Evolutionary conservation across 2,797 vertebrate genomes (phyloP).

Genomic region (Hapalemur alaotrensis): DNA sequence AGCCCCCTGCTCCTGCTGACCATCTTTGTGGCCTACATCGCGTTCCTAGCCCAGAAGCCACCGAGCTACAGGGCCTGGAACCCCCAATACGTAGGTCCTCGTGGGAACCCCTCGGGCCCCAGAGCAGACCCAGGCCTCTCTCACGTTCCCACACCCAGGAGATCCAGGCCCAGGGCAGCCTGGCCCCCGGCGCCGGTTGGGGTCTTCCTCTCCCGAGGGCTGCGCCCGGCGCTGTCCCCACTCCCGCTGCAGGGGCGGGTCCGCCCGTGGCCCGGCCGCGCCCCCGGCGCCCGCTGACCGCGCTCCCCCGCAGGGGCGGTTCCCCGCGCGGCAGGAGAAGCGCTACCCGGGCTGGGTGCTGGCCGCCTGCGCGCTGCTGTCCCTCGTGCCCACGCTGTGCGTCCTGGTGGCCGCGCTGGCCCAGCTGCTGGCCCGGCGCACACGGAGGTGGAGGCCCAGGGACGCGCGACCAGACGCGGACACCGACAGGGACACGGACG

Average conservation of each 20-base stretch:
- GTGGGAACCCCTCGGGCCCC: neutral
- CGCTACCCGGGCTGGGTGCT: constrained; percentile 90
- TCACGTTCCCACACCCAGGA: too few species aligned
- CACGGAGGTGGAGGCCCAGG: neutral
- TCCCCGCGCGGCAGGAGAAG: constrained; percentile 86
- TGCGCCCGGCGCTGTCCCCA: neutral
- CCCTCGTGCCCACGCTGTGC: constrained; percentile 82
- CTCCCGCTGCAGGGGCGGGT: fast-evolving
- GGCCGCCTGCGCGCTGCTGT: constrained; percentile 86
- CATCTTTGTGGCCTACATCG: constrained; percentile 88
- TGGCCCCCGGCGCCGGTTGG: neutral
- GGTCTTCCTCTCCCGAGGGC: neutral
- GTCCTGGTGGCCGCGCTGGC: constrained; percentile 86
- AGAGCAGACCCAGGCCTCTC: neutral
- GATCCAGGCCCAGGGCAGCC: neutral
- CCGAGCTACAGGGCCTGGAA: constrained; percentile 91
- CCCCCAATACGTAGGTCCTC: constrained; percentile 88
- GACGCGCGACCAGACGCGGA: fast-evolving
- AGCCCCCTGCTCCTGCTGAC: constrained; percentile 90
- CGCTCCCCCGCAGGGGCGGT: constrained; percentile 82
- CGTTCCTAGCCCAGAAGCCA: constrained; percentile 81
- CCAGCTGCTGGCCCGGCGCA: constrained; percentile 71
- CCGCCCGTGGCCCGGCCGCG: fast-evolving
- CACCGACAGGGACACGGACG: neutral
- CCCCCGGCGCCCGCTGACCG: neutral